These are phyloP conservation scores for Oriolus oriolus DNA, from an alignment of 2,113 vertebrate species.

Conservation along the genomic window DNA sequence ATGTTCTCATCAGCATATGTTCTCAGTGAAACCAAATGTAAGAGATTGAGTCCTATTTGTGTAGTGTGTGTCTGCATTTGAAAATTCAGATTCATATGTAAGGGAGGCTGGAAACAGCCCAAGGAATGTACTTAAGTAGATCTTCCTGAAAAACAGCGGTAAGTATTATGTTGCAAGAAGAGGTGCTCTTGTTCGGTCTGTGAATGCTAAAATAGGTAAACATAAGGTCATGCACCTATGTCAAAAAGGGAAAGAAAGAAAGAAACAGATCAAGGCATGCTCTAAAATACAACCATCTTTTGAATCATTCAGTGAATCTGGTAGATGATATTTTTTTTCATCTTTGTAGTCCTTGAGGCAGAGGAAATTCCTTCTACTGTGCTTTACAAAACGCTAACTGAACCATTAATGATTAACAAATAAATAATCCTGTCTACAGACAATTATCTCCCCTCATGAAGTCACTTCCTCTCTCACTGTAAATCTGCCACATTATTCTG, in stretches of 20 bases:
- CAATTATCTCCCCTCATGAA: background rate
- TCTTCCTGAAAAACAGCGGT: background rate
- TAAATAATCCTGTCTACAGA: slow-evolving; percentile 3
- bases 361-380: background rate
- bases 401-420: slow-evolving; percentile 12
- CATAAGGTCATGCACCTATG: background rate
- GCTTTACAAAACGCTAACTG: background rate
- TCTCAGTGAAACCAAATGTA: background rate
- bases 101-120: background rate
- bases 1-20: slow-evolving; percentile 4
- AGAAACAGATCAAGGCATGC: background rate
- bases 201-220: background rate
- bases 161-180: background rate
- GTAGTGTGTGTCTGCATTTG: background rate
- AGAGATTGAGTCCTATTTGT: background rate
- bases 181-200: background rate
- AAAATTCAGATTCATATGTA: slow-evolving; percentile 1
- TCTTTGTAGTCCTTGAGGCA: background rate
- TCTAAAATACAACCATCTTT: background rate
- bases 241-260: background rate
- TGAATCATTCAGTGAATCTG: background rate
- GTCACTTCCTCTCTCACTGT: background rate
- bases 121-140: background rate
- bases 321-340: background rate
- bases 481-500: background rate